Evolutionary conservation across 2,113 vertebrate genomes (phyloP).

Genomic region (Lophotis ruficrista): DNA sequence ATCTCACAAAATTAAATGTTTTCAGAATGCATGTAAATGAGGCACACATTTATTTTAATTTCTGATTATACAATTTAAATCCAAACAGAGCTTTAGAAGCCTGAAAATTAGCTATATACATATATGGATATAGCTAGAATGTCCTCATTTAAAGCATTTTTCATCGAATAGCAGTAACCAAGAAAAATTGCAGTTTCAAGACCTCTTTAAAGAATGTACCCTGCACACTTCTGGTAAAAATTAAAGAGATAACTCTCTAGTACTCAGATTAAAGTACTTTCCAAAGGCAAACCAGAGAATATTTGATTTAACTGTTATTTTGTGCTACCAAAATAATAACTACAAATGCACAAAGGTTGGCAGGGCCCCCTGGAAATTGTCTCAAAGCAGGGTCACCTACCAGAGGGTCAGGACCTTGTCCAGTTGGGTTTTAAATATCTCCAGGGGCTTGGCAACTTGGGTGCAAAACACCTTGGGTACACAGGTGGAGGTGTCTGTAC

Average conservation of each 20-base stretch:
- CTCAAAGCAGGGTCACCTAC: not conserved
- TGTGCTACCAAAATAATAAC: not conserved
- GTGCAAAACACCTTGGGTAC: not conserved
- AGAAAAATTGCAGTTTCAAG: not conserved
- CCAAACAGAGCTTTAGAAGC: not conserved
- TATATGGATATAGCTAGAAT: not conserved
- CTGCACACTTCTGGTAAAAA: not conserved
- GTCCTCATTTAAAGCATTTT: not conserved
- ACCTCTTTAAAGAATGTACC: not conserved
- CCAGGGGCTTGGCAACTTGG: not conserved
- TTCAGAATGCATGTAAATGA: slow-evolving; percentile 37
- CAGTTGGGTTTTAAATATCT: not conserved
- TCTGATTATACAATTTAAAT: slow-evolving; percentile 26
- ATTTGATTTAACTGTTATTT: not conserved
- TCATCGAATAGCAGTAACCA: not conserved
- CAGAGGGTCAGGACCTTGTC: not conserved
- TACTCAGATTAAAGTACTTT: not conserved
- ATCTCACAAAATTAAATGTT: slow-evolving; percentile 4
- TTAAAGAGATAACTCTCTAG: not conserved
- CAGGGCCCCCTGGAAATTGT: not conserved
- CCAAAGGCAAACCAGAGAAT: not conserved
- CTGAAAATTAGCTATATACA: not conserved
- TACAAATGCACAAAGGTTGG: not conserved
- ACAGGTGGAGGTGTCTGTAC: not conserved
- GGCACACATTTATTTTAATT: slow-evolving; percentile 44